Percentiles rank a stretch among this genome's conserved stretches.
These are phyloP conservation scores for Vanessa tameamea DNA, from an alignment of 1,140 invertebrate species.

Conservation along the genomic window DNA sequence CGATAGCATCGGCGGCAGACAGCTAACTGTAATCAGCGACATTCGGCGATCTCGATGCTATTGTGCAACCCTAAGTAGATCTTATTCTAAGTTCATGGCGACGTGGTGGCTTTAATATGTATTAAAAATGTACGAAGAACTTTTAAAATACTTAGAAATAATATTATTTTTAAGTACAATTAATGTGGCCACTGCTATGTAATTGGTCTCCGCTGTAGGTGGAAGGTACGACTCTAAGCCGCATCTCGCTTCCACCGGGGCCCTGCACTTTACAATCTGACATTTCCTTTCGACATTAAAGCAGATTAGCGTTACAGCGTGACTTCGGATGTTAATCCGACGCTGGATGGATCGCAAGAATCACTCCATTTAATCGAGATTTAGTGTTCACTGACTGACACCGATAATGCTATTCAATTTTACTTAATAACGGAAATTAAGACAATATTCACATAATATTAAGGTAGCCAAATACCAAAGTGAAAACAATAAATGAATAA, in stretches of 20 bases:
- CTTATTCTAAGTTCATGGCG: neutral
- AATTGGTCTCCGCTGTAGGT: conserved; percentile 37
- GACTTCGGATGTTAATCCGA: conserved; percentile 76
- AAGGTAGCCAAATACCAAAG: neutral
- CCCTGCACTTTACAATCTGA: conserved; percentile 78
- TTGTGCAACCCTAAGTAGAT: conserved; percentile 50
- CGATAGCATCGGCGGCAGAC: conserved; percentile 70
- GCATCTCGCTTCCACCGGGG: conserved; percentile 62
- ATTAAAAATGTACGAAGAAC: neutral
- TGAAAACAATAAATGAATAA: neutral
- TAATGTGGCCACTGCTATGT: conserved; percentile 1
- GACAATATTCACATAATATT: neutral
- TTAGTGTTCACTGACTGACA: conserved; percentile 57
- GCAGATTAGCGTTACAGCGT: conserved; percentile 77
- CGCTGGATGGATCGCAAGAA: conserved; percentile 72
- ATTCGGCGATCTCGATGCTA: conserved; percentile 55
- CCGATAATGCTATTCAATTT: conserved; percentile 46
- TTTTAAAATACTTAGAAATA: neutral
- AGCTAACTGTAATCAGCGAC: conserved; percentile 57
- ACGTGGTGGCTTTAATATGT: neutral
- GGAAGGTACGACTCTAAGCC: conserved; percentile 57
- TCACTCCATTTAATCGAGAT: conserved; percentile 73
- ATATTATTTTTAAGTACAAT: neutral
- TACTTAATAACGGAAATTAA: conserved; percentile 10
- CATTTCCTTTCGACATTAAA: conserved; percentile 80